Percentiles rank a stretch among this genome's conserved stretches.
Conservation (phyloP, 2,888 invertebrate genomes). For the Caenorhabditis afra region DNA sequence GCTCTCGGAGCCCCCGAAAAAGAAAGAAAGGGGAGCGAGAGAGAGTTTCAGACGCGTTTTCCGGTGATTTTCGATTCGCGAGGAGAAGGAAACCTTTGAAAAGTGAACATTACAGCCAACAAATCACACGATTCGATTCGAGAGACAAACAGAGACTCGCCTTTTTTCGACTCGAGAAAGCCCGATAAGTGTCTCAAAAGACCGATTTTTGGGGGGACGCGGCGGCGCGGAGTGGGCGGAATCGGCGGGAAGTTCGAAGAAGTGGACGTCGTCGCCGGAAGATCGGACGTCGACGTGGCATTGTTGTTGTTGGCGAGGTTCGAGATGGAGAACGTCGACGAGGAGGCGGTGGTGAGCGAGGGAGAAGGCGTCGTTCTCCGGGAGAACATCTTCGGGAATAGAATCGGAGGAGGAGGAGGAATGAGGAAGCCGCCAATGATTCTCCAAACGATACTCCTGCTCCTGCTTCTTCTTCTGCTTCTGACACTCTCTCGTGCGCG, state of each 20-base stretch:
- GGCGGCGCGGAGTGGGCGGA: slow-evolving; percentile 37
- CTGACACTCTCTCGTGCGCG: slow-evolving; percentile 19
- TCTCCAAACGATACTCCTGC: slow-evolving; percentile 33
- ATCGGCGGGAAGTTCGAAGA: slow-evolving; percentile 15
- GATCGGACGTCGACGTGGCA: slow-evolving; percentile 20
- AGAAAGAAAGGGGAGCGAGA: background rate
- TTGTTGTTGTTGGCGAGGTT: slow-evolving; percentile 40
- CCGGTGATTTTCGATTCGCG: too few species aligned
- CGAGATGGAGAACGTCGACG: slow-evolving; percentile 46
- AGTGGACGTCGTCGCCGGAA: slow-evolving; percentile 17
- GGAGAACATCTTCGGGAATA: slow-evolving; percentile 37
- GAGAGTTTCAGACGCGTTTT: slow-evolving; percentile 1
- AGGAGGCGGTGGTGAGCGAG: slow-evolving; percentile 40
- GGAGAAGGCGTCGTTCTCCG: slow-evolving; percentile 47
- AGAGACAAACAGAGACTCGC: too few species aligned
- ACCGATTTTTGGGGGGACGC: slow-evolving; percentile 59
- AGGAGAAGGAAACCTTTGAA: too few species aligned
- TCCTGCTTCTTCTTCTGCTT: slow-evolving; percentile 23
- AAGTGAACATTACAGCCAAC: background rate
- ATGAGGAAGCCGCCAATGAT: slow-evolving; percentile 15
- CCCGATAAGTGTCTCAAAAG: slow-evolving; percentile 63
- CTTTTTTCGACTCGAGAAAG: slow-evolving; percentile 64
- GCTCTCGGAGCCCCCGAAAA: too few species aligned
- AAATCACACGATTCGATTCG: too few species aligned
- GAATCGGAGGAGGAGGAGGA: slow-evolving; percentile 7